A percentile compares a stretch with the other conserved stretches of the same genome.
Conservation (phyloP, 2,113 vertebrate genomes). For the Eurystomus gularis region DNA sequence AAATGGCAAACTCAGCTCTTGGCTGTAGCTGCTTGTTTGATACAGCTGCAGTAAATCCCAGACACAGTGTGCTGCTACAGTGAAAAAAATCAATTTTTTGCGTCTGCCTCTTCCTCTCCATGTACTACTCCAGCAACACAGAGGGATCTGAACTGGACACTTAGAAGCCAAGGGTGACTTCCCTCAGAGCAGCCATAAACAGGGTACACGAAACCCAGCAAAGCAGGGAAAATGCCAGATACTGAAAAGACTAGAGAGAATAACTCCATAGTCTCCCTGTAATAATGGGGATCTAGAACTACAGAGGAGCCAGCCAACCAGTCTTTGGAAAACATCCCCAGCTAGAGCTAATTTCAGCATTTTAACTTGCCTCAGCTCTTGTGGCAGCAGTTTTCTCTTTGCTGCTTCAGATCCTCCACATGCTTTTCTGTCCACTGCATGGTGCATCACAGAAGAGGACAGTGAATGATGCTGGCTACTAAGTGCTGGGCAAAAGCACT, state of each 20-base stretch:
- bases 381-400: background rate
- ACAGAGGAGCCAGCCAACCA: background rate
- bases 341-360: background rate
- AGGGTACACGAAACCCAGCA: background rate
- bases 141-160: background rate
- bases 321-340: background rate
- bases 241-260: background rate
- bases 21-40: rapidly evolving
- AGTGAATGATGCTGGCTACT: background rate
- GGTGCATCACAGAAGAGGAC: background rate
- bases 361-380: background rate
- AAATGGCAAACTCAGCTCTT: background rate
- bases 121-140: background rate
- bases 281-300: background rate
- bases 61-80: background rate
- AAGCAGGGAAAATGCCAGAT: background rate
- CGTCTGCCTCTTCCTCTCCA: background rate
- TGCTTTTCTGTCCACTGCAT: background rate
- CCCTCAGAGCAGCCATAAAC: background rate
- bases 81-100: background rate
- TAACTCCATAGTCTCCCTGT: background rate
- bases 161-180: background rate
- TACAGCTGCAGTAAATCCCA: background rate
- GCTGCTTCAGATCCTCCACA: background rate
- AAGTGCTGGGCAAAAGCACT: background rate